These are phyloP conservation scores for Microcaecilia unicolor DNA, from an alignment of 2,797 vertebrate genomes.

Conservation along the genomic window DNA sequence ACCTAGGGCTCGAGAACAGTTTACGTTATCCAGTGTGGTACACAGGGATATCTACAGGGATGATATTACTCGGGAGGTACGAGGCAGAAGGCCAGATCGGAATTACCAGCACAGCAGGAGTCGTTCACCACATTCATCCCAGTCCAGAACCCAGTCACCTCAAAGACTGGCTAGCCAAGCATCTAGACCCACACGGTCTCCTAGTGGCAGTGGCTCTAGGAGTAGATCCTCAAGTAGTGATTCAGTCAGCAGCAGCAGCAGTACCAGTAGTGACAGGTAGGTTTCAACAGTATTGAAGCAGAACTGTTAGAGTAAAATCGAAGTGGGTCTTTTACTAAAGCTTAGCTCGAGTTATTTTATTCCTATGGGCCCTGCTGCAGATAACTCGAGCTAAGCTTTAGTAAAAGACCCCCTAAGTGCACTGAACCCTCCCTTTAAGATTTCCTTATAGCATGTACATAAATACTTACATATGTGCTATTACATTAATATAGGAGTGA, in stretches of 20 bases:
- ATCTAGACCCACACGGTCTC: constrained; percentile 70
- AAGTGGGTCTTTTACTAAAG: too few relatives aligned
- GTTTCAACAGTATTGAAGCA: neutral
- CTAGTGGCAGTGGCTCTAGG: constrained; percentile 81
- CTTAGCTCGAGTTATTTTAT: too few relatives aligned
- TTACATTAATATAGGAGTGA: too few relatives aligned
- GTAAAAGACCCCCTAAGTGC: too few relatives aligned
- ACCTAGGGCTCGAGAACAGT: constrained; percentile 81
- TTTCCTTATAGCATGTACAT: too few relatives aligned
- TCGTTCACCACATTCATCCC: constrained; percentile 86
- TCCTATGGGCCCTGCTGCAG: too few relatives aligned
- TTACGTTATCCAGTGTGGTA: constrained; percentile 93
- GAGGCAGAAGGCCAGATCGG: constrained; percentile 82
- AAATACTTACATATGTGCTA: too few relatives aligned
- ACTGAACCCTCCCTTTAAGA: rapidly evolving
- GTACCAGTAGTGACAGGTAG: constrained; percentile 96
- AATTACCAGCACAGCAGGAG: constrained; percentile 89
- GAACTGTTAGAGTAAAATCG: neutral
- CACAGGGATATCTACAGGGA: constrained; percentile 93
- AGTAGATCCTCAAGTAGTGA: constrained; percentile 96
- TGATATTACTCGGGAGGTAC: constrained; percentile 76
- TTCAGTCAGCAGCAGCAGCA: constrained; percentile 96
- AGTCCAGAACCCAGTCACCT: constrained; percentile 87
- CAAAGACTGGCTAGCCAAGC: constrained; percentile 85
- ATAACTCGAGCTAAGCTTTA: too few relatives aligned